Conservation (phyloP, 2,113 vertebrate species). For the Aspiorhynchus laticeps region DNA sequence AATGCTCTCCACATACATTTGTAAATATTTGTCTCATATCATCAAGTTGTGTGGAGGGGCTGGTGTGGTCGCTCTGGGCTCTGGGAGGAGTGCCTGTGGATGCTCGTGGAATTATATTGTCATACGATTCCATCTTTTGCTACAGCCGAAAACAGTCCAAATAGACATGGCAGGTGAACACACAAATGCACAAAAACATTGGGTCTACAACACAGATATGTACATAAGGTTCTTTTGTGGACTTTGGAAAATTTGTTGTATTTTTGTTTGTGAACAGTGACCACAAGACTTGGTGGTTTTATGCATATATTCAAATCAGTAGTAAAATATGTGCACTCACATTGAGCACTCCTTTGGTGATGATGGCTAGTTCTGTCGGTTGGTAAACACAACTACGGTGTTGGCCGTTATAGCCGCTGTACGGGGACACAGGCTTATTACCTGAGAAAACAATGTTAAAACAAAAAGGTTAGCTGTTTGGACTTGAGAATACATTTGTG, state of each 20-base stretch:
- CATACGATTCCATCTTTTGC: constrained; percentile 68
- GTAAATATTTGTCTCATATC: constrained; percentile 22
- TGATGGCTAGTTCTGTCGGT: constrained; percentile 93
- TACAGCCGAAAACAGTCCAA: constrained; percentile 21
- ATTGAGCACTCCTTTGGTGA: constrained; percentile 84
- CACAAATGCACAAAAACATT: not conserved
- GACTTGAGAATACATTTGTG: not conserved
- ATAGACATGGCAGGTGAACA: not conserved
- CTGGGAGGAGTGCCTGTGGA: constrained; percentile 70
- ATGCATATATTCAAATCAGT: constrained; percentile 38
- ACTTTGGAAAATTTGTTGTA: not conserved
- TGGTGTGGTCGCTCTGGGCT: constrained; percentile 72
- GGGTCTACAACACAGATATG: not conserved
- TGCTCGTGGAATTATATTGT: constrained; percentile 85
- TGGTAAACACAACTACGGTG: constrained; percentile 88
- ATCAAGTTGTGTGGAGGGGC: constrained; percentile 67
- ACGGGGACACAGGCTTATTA: constrained; percentile 87
- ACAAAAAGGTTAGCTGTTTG: not conserved
- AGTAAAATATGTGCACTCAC: constrained; percentile 62
- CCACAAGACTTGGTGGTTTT: not conserved
- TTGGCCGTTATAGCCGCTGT: constrained; percentile 91
- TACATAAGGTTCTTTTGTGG: not conserved
- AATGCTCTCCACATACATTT: constrained; percentile 19
- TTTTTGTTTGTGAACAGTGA: not conserved
- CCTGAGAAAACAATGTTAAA: constrained; percentile 66